Base-by-base conservation (phyloP, 1,140 invertebrate species). In the Drosophila repletoides region DNA sequence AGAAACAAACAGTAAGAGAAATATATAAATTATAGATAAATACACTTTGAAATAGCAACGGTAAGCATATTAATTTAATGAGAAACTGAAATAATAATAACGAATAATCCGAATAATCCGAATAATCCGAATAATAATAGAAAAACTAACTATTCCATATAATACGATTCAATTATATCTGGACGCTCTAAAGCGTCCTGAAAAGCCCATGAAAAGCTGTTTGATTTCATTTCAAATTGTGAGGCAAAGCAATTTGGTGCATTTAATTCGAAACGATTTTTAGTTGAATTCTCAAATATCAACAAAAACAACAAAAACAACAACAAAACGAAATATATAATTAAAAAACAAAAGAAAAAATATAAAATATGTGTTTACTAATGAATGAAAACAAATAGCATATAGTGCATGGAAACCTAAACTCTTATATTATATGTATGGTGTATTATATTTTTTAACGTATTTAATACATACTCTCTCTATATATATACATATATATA, bases 381-480 rank as follows among this genome's bases (percentile, higher is more conserved):
- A 67, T 51, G 21, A 43, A 41, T 6, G 19, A 56, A 72, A 31
- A 43, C 48, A 66, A 66, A 63, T 67, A 83, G 71, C 75, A 67
- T 73, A 56, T 73, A 83, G 73, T 72, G 61, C 67, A 64, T 79
- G 63, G 24, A 79, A 76, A 48, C 58, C 65, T 59, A 63, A 84
- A 70, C 80, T 86, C 76, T 86, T 86, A 84, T 71, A 84, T 84
- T 84, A 86, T 80, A 86, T 86, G 81, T 86, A 86, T 76, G 80
- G 81, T 86, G 80, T 86, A 86, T 86, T 86, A 86, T 86, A 86
- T 86, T 86, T 86, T 86, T 84, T 86, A 86, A 86, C 55, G 67
- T 84, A 84, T 76, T 83, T 86, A 86, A 80, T 56, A 52, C 72
- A 79, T 86, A 86, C 67, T 76, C 80, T 84, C 55, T 76, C 59